Base-by-base conservation (phyloP, 2,797 vertebrate genomes). In the Pelobates cultripes region DNA sequence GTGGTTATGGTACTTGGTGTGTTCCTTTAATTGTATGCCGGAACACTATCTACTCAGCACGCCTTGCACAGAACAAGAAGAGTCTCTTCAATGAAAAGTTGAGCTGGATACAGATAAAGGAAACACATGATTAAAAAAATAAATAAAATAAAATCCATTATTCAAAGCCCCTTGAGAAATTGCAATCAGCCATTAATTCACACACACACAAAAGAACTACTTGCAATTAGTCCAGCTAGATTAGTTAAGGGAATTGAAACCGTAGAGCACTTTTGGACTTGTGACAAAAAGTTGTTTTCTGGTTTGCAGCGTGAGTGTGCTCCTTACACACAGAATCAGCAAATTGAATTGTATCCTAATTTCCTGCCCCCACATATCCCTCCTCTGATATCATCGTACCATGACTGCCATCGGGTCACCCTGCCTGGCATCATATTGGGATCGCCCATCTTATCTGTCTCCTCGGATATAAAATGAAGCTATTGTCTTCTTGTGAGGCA, bases 371-470 rank as follows among this genome's bases (percentile, higher is more conserved):
- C 70, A 74, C 70, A 66, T 82, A 72, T 17, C 55, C 73, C 63
- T 61, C 55, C 44, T n/a, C 66, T 53, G 43, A 5, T 17, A 40
- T 75, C 79, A 74, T 45, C 40, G 12, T 43, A 74, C 42, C 4
- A 14, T 55, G 53, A 75, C 57, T 75, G 77, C 78, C 72, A 83
- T 78, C 69, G 53, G 63, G 64, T 84, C 77, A 71, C 67, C 41
- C 57, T 67, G 45, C 28, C 40, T 71, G 82, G 74, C 78, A 76
- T 40, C 60, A 66, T 66, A 55, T 42, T 40, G 47, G 71, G 66
- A 72, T 79, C 82, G 67, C 42, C 57, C 77, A 47, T 64, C 60
- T 84, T 84, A 76, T 84, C 82, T 84, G 72, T 79, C 77, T 84
- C 17, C 43, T 10, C 13, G 5, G 60, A 6, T n/a, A 43, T 14